phyloP scores from a whole-genome alignment of 2,113 vertebrate genomes.

The Chlamydotis undulata region DNA sequence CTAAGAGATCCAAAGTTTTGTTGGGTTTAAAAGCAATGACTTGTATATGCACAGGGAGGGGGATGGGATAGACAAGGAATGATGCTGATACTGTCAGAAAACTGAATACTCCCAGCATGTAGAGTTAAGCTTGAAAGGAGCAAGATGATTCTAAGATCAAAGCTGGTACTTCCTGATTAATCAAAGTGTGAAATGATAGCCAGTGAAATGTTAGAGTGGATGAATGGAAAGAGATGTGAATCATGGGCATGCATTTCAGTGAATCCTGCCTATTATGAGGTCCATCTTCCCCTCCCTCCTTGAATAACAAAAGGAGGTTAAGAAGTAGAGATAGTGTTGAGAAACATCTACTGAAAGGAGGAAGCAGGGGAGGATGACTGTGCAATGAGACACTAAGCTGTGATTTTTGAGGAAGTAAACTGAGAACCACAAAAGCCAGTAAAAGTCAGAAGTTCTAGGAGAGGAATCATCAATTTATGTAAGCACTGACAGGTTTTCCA shows the following conservation, averaged over 20 bases:
- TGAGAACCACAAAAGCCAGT: not conserved
- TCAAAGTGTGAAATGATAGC: not conserved
- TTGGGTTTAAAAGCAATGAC: not conserved
- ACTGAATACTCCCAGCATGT: not conserved
- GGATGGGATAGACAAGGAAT: not conserved
- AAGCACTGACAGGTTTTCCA: not conserved
- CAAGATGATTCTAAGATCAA: not conserved
- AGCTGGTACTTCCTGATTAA: not conserved
- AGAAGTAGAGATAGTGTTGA: not conserved
- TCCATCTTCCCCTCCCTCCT: not conserved
- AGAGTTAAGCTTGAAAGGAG: not conserved
- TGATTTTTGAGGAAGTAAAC: constrained; percentile 14
- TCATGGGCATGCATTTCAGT: not conserved
- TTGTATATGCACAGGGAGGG: not conserved
- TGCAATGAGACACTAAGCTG: not conserved
- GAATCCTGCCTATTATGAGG: not conserved
- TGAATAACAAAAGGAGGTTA: not conserved
- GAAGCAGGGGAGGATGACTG: not conserved
- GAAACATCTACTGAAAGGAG: not conserved
- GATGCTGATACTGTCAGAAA: not conserved
- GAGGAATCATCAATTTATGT: not conserved
- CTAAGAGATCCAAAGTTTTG: not conserved
- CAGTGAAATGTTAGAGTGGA: not conserved
- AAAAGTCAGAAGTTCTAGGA: not conserved
- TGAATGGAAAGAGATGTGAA: not conserved